These are phyloP conservation scores for Caenorhabditis sp. DNA, from an alignment of 2,888 invertebrate genomes.

Conservation along the genomic window DNA sequence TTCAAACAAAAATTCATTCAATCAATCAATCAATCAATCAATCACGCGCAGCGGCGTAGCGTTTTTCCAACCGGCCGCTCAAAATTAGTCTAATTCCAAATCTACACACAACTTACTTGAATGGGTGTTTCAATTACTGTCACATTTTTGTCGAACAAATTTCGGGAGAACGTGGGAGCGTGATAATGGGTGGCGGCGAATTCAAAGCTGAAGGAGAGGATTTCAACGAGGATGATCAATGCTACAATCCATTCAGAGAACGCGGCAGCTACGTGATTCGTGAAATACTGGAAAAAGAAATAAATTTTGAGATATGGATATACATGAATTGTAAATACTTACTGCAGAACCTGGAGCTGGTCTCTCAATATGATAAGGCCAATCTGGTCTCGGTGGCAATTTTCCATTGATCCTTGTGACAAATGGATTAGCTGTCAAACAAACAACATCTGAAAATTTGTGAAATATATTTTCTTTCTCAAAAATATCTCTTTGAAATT, in stretches of 20 bases:
- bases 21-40: no score
- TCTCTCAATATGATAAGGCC: constrained; percentile 18
- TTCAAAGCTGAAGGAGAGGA: constrained; percentile 24
- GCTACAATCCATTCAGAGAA: constrained; percentile 39
- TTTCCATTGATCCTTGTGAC: constrained; percentile 19
- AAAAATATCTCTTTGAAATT: background rate
- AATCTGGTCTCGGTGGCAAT: constrained; percentile 11
- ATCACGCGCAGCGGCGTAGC: no score
- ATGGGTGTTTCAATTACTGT: background rate
- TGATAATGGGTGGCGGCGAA: constrained; percentile 18
- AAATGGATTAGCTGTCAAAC: constrained; percentile 27
- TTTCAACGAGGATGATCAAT: constrained; percentile 13
- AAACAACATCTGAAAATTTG: constrained; percentile 16
- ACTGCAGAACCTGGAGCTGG: constrained; percentile 18
- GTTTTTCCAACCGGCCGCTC: no score
- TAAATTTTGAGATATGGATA: background rate
- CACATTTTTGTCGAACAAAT: background rate
- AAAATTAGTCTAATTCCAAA: background rate
- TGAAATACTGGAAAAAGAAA: constrained; percentile 28
- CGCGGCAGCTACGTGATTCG: constrained; percentile 31
- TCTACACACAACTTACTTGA: constrained; percentile 1
- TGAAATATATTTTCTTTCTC: background rate
- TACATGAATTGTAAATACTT: background rate
- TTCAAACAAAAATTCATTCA: no score
- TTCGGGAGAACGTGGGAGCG: constrained; percentile 9